A percentile compares a stretch with the other conserved stretches of the same genome.
These are phyloP conservation scores for Pardalotus punctatus DNA, from an alignment of 2,113 vertebrate genomes.

Conservation along the genomic window DNA sequence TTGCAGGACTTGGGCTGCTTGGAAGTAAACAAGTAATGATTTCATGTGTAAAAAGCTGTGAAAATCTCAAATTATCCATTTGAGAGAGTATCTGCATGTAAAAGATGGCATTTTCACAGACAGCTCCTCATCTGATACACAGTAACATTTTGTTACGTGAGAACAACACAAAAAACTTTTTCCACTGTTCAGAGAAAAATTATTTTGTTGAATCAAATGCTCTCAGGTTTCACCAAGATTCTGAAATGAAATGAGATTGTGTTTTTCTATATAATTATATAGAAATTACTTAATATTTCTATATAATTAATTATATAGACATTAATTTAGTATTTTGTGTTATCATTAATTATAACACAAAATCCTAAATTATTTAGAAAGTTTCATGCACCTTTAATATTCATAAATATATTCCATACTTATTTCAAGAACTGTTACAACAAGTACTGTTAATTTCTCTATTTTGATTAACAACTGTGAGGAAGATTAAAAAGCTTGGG, in stretches of 20 bases:
- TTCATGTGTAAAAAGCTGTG: not conserved
- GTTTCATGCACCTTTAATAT: not conserved
- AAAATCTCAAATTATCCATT: not conserved
- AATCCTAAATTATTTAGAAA: not conserved
- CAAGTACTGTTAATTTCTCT: constrained; percentile 24
- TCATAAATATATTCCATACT: not conserved
- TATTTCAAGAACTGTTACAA: constrained; percentile 16
- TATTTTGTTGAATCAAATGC: not conserved
- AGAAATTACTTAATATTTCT: too few relatives aligned
- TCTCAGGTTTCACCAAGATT: not conserved
- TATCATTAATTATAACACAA: not conserved
- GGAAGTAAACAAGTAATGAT: not conserved
- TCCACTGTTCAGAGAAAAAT: not conserved
- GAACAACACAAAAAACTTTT: not conserved
- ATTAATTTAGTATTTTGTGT: too few relatives aligned
- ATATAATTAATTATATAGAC: too few relatives aligned
- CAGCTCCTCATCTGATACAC: not conserved
- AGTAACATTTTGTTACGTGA: not conserved
- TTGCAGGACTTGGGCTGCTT: not conserved
- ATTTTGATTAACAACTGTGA: constrained; percentile 31
- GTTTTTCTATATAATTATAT: not conserved
- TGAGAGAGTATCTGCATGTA: not conserved
- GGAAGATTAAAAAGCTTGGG: not conserved
- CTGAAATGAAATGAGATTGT: not conserved
- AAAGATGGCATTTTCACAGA: not conserved